Evolutionary conservation across 2,113 vertebrate species (phyloP), one percentile per base, ranked within the genome.

Genomic region (Cyphomyrus plagiostoma): DNA sequence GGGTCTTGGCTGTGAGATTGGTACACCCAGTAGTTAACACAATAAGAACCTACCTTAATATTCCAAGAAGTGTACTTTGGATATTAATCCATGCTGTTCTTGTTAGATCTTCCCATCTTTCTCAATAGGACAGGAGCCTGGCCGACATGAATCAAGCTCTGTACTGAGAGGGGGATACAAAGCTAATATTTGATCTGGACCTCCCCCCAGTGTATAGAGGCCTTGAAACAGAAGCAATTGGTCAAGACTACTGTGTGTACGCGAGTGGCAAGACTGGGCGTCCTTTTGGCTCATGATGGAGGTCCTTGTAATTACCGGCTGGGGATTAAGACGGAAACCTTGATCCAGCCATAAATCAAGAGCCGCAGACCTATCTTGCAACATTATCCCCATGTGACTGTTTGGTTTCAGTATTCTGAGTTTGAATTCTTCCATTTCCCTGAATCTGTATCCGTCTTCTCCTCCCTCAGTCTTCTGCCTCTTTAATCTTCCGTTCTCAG

Each of bases 131-230:
- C 89, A 91, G 91, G 91, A 91, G 89, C 89, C 92, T 92, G 91
- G 90, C 89, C 46, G 89, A 90, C 50, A 89, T 85, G 46, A 21
- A 84, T 42, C 49, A 30, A 70, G 88, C 58, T 87, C 88, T 17
- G 83, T 53, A 87, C 52, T 30, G 52, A 87, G 70, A 48, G 39
- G 50, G 84, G 46, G 88, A 91, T 87, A 87, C 88, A 91, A 89
- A 89, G 91, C 91, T 91, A 93, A 93, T 92, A 92, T 92, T 93
- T 87, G 89, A 91, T 89, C 92, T 93, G 92, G 91, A 91, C 56
- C 83, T 88, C 88, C 89, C 91, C 91, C 92, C 91, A 92, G 91
- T 52, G 85, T 86, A 77, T 30, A 8, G 45, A 87, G 86, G 85
- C 48, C 89, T 87, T 77, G 50, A 89, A 89, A 74, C 62, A 66